phyloP scores from a whole-genome alignment of 2,797 vertebrate species.

The Mareca strepera region DNA sequence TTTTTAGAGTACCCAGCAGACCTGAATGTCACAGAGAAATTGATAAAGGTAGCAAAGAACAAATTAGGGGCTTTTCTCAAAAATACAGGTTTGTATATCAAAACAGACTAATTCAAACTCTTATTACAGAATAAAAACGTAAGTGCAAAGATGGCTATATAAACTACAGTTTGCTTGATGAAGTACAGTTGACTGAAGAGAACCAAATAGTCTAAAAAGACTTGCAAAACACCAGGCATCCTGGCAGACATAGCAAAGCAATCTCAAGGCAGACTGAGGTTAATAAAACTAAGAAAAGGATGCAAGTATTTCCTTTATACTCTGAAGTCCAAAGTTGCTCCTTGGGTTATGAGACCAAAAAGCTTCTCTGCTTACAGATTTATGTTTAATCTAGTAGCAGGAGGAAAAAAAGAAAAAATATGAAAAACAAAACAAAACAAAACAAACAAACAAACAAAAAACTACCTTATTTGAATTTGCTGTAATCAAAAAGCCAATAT shows the following conservation, averaged over 20 bases:
- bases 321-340: background rate
- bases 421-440: too few relatives aligned
- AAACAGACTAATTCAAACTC: background rate
- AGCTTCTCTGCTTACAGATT: background rate
- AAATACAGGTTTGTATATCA: background rate
- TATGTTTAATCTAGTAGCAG: background rate
- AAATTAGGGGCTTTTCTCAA: background rate
- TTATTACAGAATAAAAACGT: background rate
- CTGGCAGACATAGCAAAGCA: background rate
- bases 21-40: background rate
- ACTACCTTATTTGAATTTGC: background rate
- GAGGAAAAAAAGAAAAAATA: background rate
- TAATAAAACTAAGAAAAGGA: background rate
- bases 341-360: background rate
- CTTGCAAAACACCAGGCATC: background rate
- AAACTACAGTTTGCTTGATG: background rate
- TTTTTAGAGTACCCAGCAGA: conserved; percentile 39
- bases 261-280: background rate
- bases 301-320: background rate
- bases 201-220: background rate
- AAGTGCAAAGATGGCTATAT: background rate
- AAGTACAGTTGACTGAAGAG: background rate
- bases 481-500: background rate
- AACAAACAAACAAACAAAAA: too few relatives aligned
- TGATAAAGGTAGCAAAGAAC: background rate